Evolutionary conservation across 2,888 invertebrate genomes (phyloP), one percentile per base, ranked within the genome.

Genomic region (Lamproptera curius): DNA sequence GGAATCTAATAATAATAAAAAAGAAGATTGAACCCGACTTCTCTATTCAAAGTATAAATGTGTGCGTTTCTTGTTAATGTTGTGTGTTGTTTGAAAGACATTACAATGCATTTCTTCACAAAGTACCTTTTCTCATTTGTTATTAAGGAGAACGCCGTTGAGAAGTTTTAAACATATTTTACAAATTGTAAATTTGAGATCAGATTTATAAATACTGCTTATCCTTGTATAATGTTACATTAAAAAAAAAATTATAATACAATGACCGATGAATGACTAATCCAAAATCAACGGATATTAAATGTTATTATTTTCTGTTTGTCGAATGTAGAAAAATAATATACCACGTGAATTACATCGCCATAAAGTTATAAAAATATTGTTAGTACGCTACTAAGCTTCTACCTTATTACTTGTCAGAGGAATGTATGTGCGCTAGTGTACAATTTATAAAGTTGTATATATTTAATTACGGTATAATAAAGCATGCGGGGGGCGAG

Each of bases 401-500:
- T 57, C 49, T 55, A 55, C 57, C 55, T 59, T 38, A 42, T 34
- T 39, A 26, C 26, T 49, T 44, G 44, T 43, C 40, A 20, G 31
- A 43, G 62, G 70, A 73, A 74, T 73, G 73, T 73, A 70, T 71
- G 72, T 70, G 63, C 70, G 73, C 75, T 70, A 58, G 62, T 61
- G 61, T 65, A 82, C 78, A 79, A 76, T 79, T 75, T 79, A 77
- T 84, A 84, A 80, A 85, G 83, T 86, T 84, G 85, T 86, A 79
- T 86, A 67, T 67, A 65, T 86, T 82, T 86, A 86, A 87, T 86
- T 87, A 87, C 85, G 78, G 86, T 86, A 81, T 87, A 86, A 83
- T 86, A 87, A 83, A 87, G 85, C 80, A 86, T 84, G 86, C 85
- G 86, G 86, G 84, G 86, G 83, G 69, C 78, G 85, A 81, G 85